Percentiles rank a stretch among this genome's conserved stretches.
Conservation (phyloP, 2,888 invertebrate genomes). For the Plutella xylostella region DNA sequence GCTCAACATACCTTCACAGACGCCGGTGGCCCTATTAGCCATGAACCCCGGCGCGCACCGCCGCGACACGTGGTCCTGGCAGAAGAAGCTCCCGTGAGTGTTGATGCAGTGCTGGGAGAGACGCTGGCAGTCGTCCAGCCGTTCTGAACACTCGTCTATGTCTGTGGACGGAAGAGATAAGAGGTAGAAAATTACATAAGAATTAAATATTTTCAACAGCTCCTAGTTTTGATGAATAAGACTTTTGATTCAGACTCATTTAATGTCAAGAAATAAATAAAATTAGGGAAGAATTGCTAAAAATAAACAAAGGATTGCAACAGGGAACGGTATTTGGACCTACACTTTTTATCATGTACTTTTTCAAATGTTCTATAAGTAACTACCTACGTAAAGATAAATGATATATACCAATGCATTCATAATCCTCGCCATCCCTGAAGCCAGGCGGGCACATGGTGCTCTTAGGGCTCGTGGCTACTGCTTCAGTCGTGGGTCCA, state of each 20-base stretch:
- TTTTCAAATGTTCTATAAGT: too few species aligned
- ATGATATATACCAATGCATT: slow-evolving; percentile 51
- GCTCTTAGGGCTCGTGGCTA: slow-evolving; percentile 28
- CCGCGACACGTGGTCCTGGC: slow-evolving; percentile 74
- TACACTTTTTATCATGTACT: neutral
- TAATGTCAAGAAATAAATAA: too few species aligned
- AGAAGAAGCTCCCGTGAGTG: slow-evolving; percentile 77
- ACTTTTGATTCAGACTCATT: too few species aligned
- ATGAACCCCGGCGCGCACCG: slow-evolving; percentile 75
- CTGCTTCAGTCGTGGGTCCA: slow-evolving; percentile 22
- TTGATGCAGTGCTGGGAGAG: slow-evolving; percentile 78
- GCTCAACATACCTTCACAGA: slow-evolving; percentile 71
- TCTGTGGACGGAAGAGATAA: slow-evolving; percentile 57
- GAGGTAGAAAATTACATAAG: neutral
- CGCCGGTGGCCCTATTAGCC: slow-evolving; percentile 59
- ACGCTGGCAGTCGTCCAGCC: slow-evolving; percentile 73
- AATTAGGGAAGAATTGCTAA: too few species aligned
- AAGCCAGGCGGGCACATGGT: slow-evolving; percentile 70
- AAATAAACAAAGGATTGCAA: too few species aligned
- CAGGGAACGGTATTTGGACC: too few species aligned
- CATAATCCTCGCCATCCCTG: slow-evolving; percentile 57
- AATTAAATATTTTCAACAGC: neutral
- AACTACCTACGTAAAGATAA: too few species aligned
- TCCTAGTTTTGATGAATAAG: too few species aligned
- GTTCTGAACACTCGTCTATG: slow-evolving; percentile 78